These are phyloP conservation scores for Timema podura DNA, from an alignment of 2,888 invertebrate genomes.

Conservation along the genomic window DNA sequence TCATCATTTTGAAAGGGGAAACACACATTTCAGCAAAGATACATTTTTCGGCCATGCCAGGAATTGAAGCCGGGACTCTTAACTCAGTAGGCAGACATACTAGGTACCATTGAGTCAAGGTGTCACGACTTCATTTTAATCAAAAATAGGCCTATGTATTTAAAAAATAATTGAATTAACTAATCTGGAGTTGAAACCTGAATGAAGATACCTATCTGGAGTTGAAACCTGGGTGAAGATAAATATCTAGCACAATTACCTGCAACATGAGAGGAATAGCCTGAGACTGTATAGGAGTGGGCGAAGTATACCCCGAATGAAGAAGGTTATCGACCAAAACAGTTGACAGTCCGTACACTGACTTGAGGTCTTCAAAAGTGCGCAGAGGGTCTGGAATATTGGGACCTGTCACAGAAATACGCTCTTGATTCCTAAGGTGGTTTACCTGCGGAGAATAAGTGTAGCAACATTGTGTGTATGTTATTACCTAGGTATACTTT, in stretches of 20 bases:
- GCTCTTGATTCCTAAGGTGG: slow-evolving; percentile 67
- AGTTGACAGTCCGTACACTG: slow-evolving; percentile 53
- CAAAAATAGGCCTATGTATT: slow-evolving; percentile 5
- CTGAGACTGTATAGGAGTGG: slow-evolving; percentile 91
- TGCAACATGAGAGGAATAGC: slow-evolving; percentile 83
- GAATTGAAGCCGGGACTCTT: no score
- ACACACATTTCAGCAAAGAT: no score
- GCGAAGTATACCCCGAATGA: slow-evolving; percentile 65
- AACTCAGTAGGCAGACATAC: no score
- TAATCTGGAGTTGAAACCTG: background rate
- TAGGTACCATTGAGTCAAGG: no score
- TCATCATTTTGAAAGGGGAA: no score
- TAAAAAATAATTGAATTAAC: slow-evolving; percentile 23
- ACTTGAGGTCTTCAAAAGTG: slow-evolving; percentile 62
- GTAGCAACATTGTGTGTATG: slow-evolving; percentile 19
- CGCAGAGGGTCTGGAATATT: slow-evolving; percentile 73
- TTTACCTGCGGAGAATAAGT: slow-evolving; percentile 55
- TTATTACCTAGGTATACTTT: no score
- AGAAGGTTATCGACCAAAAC: slow-evolving; percentile 65
- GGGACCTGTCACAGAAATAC: slow-evolving; percentile 74
- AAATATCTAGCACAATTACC: slow-evolving; percentile 44
- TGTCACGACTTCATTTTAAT: no score
- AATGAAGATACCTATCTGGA: background rate
- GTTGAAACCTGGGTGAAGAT: no score
- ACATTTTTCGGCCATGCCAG: no score